These are phyloP conservation scores for Entomobrya proxima DNA, from an alignment of 2,888 invertebrate species.

Conservation along the genomic window DNA sequence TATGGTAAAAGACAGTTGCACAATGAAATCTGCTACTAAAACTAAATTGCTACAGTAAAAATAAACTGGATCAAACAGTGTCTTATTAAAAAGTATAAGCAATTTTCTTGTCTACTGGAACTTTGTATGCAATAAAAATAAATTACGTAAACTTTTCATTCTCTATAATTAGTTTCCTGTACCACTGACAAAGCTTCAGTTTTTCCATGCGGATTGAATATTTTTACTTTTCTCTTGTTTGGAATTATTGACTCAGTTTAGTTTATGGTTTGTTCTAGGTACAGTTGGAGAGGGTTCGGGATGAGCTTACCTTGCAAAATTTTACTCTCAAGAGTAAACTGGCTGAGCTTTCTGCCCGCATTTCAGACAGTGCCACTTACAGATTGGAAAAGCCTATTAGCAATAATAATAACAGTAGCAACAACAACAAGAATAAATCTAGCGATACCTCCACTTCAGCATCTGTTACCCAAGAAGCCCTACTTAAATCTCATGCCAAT, in stretches of 20 bases:
- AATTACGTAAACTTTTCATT: no score
- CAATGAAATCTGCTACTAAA: no score
- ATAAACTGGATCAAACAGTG: no score
- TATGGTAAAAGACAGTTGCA: no score
- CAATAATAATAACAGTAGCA: slow-evolving; percentile 4
- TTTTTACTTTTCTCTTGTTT: background rate
- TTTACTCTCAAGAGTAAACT: slow-evolving; percentile 76
- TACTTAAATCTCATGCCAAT: background rate
- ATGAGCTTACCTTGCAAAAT: slow-evolving; percentile 76
- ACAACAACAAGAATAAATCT: background rate
- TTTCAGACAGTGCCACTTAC: slow-evolving; percentile 76
- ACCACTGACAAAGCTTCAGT: background rate
- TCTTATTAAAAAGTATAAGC: no score
- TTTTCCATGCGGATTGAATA: no score
- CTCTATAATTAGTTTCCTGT: background rate
- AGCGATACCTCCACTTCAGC: background rate
- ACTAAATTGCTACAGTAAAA: no score
- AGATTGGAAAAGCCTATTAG: slow-evolving; percentile 73
- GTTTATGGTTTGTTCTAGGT: slow-evolving; percentile 72
- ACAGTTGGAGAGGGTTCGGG: slow-evolving; percentile 76
- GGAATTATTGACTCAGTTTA: slow-evolving; percentile 27
- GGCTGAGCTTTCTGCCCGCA: slow-evolving; percentile 75
- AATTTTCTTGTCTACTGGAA: no score
- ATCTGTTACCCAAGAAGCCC: background rate
- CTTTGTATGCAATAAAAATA: no score